Evolutionary conservation across 2,797 vertebrate species (phyloP), one percentile per base, ranked within the genome.

Genomic region (Dallia pectoralis): DNA sequence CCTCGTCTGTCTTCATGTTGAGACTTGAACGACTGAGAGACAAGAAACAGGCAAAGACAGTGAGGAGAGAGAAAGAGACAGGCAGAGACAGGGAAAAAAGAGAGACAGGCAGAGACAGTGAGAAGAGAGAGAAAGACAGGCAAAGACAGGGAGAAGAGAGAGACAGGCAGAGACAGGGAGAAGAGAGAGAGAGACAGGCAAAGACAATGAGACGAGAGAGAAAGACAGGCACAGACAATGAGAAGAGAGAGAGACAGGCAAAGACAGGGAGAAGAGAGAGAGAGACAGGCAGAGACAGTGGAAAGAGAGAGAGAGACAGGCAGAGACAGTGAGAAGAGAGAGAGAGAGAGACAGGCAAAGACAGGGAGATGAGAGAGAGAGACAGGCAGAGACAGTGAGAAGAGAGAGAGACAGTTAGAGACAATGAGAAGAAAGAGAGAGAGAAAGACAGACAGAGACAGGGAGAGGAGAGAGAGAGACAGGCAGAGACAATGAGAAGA

Each of bases 1-100:
- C n/a, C 83, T 97, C 95, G 0, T 96, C 94, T 12, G 93, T 85
- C 87, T 96, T 97, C 88, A 96, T 87, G 88, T 98, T 99, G 89
- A 99, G 96, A 85, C 93, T 97, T 84, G 96, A 96, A 75, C 97
- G 96, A 89, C 96, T 97, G 70, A 74, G 90, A 64, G 11, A 29
- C 59, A 47, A 75, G 33, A 72, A 4, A 49, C 18, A 76, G 15
- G 25, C 22, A 27, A 12, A 75, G 15, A 74, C 6, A 48, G 53
- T 56, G 25, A 47, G 19, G 9, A 53, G 22, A 77, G 2, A 25
- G 2, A 49, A 29, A 64, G 29, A 72, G 14, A n/a, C 4, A 36
- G 61, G 63, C 30, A 36, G 40, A 36, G 47, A 27, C n/a, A 64
- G 29, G 56, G 61, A 69, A 16, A 66, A 14, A 66, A 22, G 33